Conservation (phyloP, 2,113 vertebrate species). For the Anhinga anhinga region DNA sequence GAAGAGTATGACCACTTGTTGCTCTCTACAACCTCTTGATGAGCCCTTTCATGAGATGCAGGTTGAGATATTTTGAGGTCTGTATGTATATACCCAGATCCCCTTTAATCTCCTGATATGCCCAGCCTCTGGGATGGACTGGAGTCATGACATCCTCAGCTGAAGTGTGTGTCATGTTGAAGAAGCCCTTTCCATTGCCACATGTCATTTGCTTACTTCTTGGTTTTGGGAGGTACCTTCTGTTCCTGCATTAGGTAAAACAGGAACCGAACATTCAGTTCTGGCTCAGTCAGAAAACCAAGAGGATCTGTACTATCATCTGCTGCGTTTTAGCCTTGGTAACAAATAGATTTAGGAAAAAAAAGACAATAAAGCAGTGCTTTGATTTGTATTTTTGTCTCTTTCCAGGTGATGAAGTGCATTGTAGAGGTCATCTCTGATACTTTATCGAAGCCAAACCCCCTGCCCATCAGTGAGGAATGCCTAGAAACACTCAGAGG, state of each 20-base stretch:
- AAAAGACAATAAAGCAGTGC: not conserved
- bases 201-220: not conserved
- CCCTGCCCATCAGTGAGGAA: conserved; percentile 83
- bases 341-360: not conserved
- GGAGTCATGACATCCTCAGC: not conserved
- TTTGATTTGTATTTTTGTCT: not conserved
- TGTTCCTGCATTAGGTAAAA: not conserved
- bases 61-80: not conserved
- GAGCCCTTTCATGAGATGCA: not conserved
- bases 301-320: not conserved
- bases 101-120: not conserved
- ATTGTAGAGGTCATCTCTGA: conserved; percentile 91
- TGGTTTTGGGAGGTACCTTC: not conserved
- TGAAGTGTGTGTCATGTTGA: not conserved
- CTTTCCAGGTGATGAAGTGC: conserved; percentile 90
- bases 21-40: not conserved
- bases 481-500: conserved; percentile 85
- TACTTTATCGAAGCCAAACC: conserved; percentile 85
- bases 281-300: not conserved
- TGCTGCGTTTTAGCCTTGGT: not conserved
- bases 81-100: not conserved
- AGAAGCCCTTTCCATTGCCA: not conserved
- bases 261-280: not conserved
- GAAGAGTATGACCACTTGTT: not conserved
- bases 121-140: not conserved